Evolutionary conservation across 2,797 vertebrate genomes (phyloP).

Genomic region (Xenopus petersii): DNA sequence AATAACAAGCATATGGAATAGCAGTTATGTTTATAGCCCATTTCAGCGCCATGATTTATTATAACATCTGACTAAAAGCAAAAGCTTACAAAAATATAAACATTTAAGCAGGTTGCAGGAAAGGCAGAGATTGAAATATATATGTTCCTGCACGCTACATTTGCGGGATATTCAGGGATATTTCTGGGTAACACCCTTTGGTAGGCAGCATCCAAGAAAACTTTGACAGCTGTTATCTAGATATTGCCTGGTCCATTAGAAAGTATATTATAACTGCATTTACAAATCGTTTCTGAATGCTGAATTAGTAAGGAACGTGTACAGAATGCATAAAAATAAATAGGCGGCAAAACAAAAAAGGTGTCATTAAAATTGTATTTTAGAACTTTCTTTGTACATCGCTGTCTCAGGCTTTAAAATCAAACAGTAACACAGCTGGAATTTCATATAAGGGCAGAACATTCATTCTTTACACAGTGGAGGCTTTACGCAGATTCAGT

Average conservation of each 20-base stretch:
- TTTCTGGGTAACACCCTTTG: not conserved
- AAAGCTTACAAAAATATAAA: constrained; percentile 3
- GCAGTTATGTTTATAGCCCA: constrained; percentile 44
- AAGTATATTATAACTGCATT: not conserved
- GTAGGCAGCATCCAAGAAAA: not conserved
- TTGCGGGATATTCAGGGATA: not conserved
- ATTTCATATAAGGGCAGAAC: not conserved
- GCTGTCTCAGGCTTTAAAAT: constrained; percentile 52
- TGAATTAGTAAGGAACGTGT: constrained; percentile 6
- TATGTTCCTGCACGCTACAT: not conserved
- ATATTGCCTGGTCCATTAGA: not conserved
- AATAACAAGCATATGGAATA: constrained; percentile 36
- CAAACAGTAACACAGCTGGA: constrained; percentile 54
- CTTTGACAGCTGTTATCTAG: constrained; percentile 2
- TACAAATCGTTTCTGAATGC: constrained; percentile 5
- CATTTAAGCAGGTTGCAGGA: constrained; percentile 1
- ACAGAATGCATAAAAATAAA: constrained; percentile 49
- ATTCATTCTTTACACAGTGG: constrained; percentile 28
- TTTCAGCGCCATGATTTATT: constrained; percentile 3
- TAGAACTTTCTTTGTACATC: constrained; percentile 25
- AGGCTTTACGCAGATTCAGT: constrained; percentile 11
- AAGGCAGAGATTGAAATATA: not conserved
- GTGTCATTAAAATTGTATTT: constrained; percentile 50
- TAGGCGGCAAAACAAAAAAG: not conserved
- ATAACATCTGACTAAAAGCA: constrained; percentile 4